A percentile compares a stretch with the other conserved stretches of the same genome.
Evolutionary conservation across 2,113 vertebrate genomes (phyloP).

Genomic region (Asarcornis scutulata): DNA sequence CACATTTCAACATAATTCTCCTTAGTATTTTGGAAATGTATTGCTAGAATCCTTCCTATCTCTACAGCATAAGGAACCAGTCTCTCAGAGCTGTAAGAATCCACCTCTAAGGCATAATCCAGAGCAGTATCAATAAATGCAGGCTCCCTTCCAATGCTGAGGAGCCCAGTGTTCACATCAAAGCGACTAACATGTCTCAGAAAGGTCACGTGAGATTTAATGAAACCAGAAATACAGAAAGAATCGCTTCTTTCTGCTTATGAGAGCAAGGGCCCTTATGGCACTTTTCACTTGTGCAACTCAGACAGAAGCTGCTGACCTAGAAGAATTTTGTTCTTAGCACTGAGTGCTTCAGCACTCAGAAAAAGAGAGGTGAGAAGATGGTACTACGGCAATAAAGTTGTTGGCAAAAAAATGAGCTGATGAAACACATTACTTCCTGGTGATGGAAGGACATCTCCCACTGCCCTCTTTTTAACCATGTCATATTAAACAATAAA

Average conservation of each 20-base stretch:
- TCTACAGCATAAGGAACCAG: background rate
- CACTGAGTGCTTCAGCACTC: background rate
- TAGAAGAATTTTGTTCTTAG: background rate
- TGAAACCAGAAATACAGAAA: background rate
- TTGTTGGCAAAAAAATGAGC: background rate
- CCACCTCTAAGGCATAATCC: background rate
- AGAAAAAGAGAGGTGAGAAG: background rate
- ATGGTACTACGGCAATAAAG: background rate
- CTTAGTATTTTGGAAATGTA: background rate
- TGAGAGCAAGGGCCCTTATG: background rate
- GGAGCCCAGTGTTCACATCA: background rate
- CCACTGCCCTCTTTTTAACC: background rate
- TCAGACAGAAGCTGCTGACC: background rate
- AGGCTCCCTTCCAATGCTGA: background rate
- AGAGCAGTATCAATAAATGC: background rate
- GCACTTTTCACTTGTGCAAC: background rate
- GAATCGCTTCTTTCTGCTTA: background rate
- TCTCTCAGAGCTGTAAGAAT: background rate
- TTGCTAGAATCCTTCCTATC: background rate
- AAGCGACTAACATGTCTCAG: background rate
- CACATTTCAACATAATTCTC: fast-evolving
- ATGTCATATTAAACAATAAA: background rate
- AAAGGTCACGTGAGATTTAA: background rate
- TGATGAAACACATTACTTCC: constrained; percentile 14
- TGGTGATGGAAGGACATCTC: background rate